Conservation (phyloP, 2,797 vertebrate genomes). For the Acipenser ruthenus region DNA sequence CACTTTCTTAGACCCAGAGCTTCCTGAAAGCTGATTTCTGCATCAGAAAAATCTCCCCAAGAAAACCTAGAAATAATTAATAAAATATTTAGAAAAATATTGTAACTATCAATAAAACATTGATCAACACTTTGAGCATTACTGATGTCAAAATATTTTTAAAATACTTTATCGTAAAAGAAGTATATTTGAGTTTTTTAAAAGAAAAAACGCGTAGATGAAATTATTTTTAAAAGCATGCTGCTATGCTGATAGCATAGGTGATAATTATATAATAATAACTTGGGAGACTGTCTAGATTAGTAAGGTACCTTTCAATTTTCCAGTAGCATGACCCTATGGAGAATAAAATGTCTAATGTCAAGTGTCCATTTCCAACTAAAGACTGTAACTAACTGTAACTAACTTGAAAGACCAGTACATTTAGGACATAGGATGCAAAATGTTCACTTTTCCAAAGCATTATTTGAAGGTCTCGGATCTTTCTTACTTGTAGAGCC, state of each 20-base stretch:
- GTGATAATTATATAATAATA: too few relatives aligned
- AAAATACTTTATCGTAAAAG: background rate
- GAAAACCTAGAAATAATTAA: constrained; percentile 25
- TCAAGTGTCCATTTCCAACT: too few relatives aligned
- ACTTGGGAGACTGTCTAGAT: too few relatives aligned
- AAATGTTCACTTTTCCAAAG: background rate
- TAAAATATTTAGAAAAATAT: background rate
- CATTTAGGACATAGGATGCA: background rate
- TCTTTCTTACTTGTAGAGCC: constrained; percentile 32
- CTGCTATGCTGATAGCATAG: background rate
- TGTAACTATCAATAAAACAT: background rate
- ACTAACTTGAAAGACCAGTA: background rate
- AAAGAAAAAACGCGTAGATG: background rate
- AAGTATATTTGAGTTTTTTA: background rate
- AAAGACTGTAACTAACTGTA: background rate
- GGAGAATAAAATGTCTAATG: too few relatives aligned
- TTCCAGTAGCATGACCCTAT: too few relatives aligned
- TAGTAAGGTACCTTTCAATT: too few relatives aligned
- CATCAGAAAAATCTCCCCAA: constrained; percentile 16
- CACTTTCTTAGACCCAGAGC: constrained; percentile 28
- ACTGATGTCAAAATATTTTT: background rate
- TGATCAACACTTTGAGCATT: background rate
- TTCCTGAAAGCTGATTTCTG: constrained; percentile 31
- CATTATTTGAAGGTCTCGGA: background rate
- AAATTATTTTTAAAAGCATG: background rate